Evolutionary conservation across 2,888 invertebrate genomes (phyloP).

Genomic region (Ochropacha duplaris): DNA sequence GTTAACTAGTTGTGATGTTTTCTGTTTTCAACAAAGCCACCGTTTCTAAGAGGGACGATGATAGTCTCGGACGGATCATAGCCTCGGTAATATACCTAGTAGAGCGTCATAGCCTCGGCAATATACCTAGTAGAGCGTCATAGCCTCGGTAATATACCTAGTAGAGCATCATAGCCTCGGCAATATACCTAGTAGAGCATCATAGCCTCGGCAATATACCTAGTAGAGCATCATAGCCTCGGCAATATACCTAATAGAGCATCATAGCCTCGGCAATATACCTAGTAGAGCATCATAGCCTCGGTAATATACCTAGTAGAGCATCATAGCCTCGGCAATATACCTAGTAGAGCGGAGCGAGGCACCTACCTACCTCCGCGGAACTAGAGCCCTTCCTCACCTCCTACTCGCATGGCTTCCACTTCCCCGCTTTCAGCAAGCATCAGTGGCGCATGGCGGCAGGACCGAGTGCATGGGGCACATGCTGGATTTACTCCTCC

Average conservation of each 20-base stretch:
- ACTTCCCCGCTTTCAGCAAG: constrained; percentile 28
- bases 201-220: constrained; percentile 59
- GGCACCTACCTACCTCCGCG: too few relatives aligned
- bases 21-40: constrained; percentile 67
- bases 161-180: too few relatives aligned
- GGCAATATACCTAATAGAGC: too few relatives aligned
- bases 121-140: too few relatives aligned
- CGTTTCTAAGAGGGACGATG: constrained; percentile 63
- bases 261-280: too few relatives aligned
- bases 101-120: too few relatives aligned
- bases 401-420: constrained; percentile 53
- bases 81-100: constrained; percentile 55
- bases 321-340: too few relatives aligned
- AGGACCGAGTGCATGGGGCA: background rate
- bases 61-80: constrained; percentile 40
- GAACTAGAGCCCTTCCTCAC: constrained; percentile 24
- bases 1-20: constrained; percentile 39
- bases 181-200: too few relatives aligned
- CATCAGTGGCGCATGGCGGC: constrained; percentile 13
- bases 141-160: constrained; percentile 59
- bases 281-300: constrained; percentile 38
- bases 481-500: background rate
- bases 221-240: too few relatives aligned
- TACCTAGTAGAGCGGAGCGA: constrained; percentile 31
- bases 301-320: constrained; percentile 59